These are phyloP conservation scores for Paracyclopina nana DNA, from an alignment of 1,140 invertebrate species.

Conservation along the genomic window DNA sequence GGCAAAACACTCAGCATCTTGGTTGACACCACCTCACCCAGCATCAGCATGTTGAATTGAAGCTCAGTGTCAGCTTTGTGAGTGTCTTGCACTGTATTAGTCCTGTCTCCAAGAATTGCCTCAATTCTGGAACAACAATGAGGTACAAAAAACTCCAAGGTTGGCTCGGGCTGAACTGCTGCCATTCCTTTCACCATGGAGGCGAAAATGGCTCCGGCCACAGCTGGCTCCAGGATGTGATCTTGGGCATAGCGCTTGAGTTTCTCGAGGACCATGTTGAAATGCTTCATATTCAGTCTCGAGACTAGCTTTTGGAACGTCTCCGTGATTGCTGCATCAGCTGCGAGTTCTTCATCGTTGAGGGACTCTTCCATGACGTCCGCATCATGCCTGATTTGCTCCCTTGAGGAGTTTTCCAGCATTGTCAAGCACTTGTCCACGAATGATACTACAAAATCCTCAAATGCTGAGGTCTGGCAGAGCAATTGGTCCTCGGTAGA, in stretches of 20 bases:
- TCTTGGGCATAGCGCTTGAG: slow-evolving; percentile 10
- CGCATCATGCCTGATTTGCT: neutral
- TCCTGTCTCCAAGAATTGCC: neutral
- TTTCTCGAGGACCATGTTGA: slow-evolving; percentile 5
- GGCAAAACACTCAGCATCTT: neutral
- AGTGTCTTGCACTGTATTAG: too few species aligned
- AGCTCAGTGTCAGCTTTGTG: slow-evolving; percentile 10
- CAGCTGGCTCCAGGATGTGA: slow-evolving; percentile 9
- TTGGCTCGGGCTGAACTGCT: neutral
- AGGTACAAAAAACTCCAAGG: slow-evolving; percentile 14
- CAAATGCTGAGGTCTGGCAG: neutral
- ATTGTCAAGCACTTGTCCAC: slow-evolving; percentile 12
- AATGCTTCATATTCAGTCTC: neutral
- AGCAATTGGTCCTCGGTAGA: neutral
- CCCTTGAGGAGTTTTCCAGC: slow-evolving; percentile 11
- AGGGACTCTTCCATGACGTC: slow-evolving; percentile 10
- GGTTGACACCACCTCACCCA: slow-evolving; percentile 1
- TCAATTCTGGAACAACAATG: slow-evolving; percentile 3
- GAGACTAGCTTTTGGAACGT: slow-evolving; percentile 9
- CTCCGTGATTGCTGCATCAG: slow-evolving; percentile 14
- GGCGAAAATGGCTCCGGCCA: slow-evolving; percentile 10
- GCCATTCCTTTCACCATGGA: slow-evolving; percentile 9
- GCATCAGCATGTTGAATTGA: slow-evolving; percentile 8
- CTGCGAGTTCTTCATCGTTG: slow-evolving; percentile 15
- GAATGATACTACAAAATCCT: slow-evolving; percentile 11